These are phyloP conservation scores for Lamellibrachia columna DNA, from an alignment of 2,888 invertebrate species.

Conservation along the genomic window DNA sequence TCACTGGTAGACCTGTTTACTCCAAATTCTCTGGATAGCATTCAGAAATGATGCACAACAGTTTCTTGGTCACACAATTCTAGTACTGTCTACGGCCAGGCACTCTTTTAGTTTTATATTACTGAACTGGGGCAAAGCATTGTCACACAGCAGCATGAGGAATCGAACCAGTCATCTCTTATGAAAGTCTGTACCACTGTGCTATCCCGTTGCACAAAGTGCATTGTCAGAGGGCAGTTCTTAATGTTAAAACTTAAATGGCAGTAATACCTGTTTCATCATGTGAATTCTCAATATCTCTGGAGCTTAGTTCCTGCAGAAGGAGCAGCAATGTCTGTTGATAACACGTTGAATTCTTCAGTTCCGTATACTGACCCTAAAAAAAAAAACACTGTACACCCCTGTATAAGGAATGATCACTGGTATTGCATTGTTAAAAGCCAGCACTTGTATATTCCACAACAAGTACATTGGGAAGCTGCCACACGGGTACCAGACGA, in stretches of 20 bases:
- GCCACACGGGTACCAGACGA: too few species aligned
- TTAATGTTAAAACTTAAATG: not conserved
- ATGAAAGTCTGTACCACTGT: not conserved
- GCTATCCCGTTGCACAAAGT: not conserved
- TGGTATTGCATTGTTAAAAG: not conserved
- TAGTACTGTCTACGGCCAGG: not conserved
- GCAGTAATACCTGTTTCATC: conserved; percentile 6
- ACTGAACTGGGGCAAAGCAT: not conserved
- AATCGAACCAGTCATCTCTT: too few species aligned
- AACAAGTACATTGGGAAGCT: too few species aligned
- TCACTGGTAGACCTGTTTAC: not conserved
- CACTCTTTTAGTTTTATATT: not conserved
- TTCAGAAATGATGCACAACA: not conserved
- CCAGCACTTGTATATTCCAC: too few species aligned
- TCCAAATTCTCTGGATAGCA: not conserved
- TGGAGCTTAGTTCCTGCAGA: not conserved
- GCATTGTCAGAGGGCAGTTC: not conserved
- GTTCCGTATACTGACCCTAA: not conserved
- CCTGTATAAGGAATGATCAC: not conserved
- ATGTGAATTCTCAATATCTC: not conserved
- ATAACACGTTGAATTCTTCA: not conserved
- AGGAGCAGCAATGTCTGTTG: not conserved
- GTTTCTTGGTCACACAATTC: not conserved
- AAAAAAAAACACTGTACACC: not conserved
- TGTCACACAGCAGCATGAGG: too few species aligned